Percentiles rank a stretch among this genome's conserved stretches.
Conservation (phyloP, 2,113 vertebrate genomes). For the Eudyptes chrysolophus region DNA sequence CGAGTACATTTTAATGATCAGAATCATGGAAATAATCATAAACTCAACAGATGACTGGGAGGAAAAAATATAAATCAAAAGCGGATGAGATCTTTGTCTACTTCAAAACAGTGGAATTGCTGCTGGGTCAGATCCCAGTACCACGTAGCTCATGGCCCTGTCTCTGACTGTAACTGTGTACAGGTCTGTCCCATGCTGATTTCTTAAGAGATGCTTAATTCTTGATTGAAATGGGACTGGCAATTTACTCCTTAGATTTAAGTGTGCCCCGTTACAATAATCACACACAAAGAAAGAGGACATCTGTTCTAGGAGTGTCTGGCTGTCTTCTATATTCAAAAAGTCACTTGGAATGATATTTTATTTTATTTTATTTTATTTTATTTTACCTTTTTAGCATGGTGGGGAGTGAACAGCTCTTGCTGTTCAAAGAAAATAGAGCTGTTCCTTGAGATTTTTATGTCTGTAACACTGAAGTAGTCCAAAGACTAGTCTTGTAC, state of each 20-base stretch:
- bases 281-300: neutral
- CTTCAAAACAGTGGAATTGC: neutral
- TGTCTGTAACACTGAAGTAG: conserved; percentile 1
- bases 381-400: neutral
- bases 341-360: neutral
- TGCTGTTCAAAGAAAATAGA: conserved; percentile 11
- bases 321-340: neutral
- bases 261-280: neutral
- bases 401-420: neutral
- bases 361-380: neutral
- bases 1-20: neutral
- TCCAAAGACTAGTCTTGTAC: conserved; percentile 6
- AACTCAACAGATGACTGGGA: neutral
- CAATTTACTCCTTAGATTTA: neutral
- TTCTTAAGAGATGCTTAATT: neutral
- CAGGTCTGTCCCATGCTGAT: neutral
- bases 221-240: neutral
- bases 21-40: neutral
- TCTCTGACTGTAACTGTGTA: neutral
- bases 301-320: neutral
- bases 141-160: neutral
- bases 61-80: neutral
- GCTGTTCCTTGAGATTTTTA: neutral
- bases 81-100: neutral
- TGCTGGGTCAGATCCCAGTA: neutral